phyloP scores from a whole-genome alignment of 64 coral and sea anemone species.

The Montipora sp. region DNA sequence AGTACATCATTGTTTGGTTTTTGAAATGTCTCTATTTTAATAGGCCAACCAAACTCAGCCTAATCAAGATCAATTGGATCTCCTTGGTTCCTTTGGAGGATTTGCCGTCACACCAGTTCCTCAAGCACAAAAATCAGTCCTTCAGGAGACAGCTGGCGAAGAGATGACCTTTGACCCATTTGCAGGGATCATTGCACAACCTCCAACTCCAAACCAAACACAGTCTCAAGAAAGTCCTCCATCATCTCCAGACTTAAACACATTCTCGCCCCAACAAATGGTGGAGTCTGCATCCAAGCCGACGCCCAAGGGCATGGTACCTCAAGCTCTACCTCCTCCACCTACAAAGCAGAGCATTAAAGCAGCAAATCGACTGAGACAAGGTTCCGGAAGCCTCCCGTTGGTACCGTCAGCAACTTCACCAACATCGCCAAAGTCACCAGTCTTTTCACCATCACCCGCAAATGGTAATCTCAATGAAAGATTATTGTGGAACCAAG shows the following conservation, averaged over 20 bases:
- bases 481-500: background rate
- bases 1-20: too few relatives aligned
- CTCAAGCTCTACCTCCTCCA: constrained; percentile 44
- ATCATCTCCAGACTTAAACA: constrained; percentile 46
- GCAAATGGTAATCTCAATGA: background rate
- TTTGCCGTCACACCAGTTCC: constrained; percentile 13
- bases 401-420: background rate
- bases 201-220: background rate
- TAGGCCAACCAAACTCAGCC: constrained; percentile 1
- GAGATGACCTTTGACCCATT: constrained; percentile 66
- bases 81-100: constrained; percentile 22
- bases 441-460: background rate
- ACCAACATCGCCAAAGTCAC: background rate
- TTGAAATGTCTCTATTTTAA: background rate
- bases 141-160: background rate
- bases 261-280: constrained; percentile 19
- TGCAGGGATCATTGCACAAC: background rate
- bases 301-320: constrained; percentile 2
- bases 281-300: constrained; percentile 17
- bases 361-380: constrained; percentile 54
- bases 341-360: constrained; percentile 73
- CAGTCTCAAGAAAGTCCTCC: background rate
- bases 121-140: background rate
- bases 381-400: background rate
- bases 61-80: constrained; percentile 30